Evolutionary conservation across 2,113 vertebrate species (phyloP), one percentile per base, ranked within the genome.

Genomic region (Recurvirostra avosetta): DNA sequence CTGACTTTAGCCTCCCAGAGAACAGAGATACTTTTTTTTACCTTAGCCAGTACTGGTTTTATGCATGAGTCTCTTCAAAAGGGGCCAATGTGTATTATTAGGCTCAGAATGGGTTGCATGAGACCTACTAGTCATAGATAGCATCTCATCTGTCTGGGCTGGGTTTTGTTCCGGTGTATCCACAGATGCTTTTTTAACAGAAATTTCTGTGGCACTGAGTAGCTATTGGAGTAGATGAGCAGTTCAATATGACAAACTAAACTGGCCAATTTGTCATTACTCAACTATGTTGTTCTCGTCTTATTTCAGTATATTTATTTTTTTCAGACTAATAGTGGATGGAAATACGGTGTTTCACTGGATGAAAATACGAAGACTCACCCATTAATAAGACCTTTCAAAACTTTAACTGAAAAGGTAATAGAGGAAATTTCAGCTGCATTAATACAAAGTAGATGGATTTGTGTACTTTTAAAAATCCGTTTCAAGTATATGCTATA

Each of bases 341-440:
- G 99, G 99, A 99, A 99, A 94, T 99, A 99, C 0, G 99, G 99
- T 50, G 98, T 99, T 93, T 97, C 98, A 65, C 95, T 99, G 66
- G 99, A 99, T 88, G 99, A 99, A 96, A 99, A 99, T 67, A 98
- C 97, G 70, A 99, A 99, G 98, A 99, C 98, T 80, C 99, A 99
- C 86, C 99, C 99, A 41, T 97, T 99, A 97, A 98, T 99, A 97
- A 98, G 99, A 86, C 98, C 98, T 71, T 99, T 99, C 97, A 99
- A 99, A 98, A 99, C 98, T 12, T 98, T 99, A 86, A 98, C 98
- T 12, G 99, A 99, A 97, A 99, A 99, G 99, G 99, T 99, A 98
- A 97, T 45, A 47, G 32, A 80, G 14, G 25, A 78, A 38, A 70
- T 80, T 85, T 82, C 23, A 93, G 11, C 43, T 61, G 29, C 45